A percentile compares a stretch with the other conserved stretches of the same genome.
phyloP scores from a whole-genome alignment of 1,140 invertebrate species.

The Elysia chlorotica region DNA sequence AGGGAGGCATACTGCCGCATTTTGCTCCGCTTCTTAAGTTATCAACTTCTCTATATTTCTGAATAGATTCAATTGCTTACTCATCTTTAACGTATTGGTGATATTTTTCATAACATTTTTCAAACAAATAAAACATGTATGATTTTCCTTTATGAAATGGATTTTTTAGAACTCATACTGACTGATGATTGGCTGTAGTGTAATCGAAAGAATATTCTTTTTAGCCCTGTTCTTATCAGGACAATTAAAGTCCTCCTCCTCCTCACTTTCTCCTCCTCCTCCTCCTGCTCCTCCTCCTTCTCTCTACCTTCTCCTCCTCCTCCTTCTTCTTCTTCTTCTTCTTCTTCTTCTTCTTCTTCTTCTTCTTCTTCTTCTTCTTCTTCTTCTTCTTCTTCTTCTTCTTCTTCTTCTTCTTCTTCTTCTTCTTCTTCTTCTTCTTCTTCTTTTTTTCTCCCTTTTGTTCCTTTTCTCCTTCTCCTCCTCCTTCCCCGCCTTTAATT shows the following conservation, averaged over 20 bases:
- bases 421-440: conserved; percentile 11
- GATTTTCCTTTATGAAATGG: too few species aligned
- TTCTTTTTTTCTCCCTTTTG: conserved; percentile 3
- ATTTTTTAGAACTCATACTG: too few species aligned
- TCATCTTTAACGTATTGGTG: too few species aligned
- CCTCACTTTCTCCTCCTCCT: not conserved
- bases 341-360: not conserved
- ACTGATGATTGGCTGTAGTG: too few species aligned
- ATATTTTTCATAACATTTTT: too few species aligned
- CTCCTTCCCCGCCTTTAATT: conserved; percentile 6
- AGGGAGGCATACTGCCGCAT: too few species aligned
- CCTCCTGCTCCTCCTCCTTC: conserved; percentile 1
- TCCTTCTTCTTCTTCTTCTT: conserved; percentile 11
- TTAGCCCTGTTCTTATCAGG: not conserved
- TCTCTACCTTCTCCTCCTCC: conserved; percentile 4
- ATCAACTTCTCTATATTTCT: too few species aligned
- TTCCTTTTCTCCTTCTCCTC: conserved; percentile 4
- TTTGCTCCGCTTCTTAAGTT: too few species aligned
- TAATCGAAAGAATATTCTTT: too few species aligned
- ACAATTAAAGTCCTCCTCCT: not conserved
- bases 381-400: conserved; percentile 10
- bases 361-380: conserved; percentile 6
- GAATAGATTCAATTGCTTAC: too few species aligned
- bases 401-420: conserved; percentile 3
- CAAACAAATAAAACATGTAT: too few species aligned